Evolutionary conservation across 2,888 invertebrate species (phyloP).

Genomic region (Molanna angustata): DNA sequence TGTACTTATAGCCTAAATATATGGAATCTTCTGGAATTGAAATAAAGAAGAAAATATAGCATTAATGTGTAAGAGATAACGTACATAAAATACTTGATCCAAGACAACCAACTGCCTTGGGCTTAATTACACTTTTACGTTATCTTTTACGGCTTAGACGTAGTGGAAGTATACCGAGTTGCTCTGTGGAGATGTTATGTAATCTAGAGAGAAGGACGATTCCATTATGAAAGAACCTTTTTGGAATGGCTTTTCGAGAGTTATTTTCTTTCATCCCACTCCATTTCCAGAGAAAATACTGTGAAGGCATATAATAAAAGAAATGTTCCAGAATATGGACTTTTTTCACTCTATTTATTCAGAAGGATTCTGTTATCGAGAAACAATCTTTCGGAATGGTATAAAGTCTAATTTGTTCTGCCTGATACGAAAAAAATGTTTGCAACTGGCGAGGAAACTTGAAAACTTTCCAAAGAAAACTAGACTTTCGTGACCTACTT

Average conservation of each 20-base stretch:
- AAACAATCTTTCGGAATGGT: too few relatives aligned
- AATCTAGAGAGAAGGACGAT: conserved; percentile 11
- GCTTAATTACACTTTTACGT: conserved; percentile 2
- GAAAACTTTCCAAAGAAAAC: not conserved
- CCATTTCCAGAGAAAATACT: conserved; percentile 18
- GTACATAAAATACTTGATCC: too few relatives aligned
- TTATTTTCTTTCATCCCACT: conserved; percentile 11
- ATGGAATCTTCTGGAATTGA: too few relatives aligned
- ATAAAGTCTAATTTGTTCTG: too few relatives aligned
- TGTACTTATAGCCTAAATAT: too few relatives aligned
- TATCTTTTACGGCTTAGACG: conserved; percentile 10
- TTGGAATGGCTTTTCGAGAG: conserved; percentile 15
- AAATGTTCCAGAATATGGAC: conserved; percentile 14
- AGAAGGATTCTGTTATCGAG: too few relatives aligned
- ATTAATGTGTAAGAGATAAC: too few relatives aligned
- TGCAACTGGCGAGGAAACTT: not conserved
- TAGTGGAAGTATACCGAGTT: conserved; percentile 10
- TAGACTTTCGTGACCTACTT: not conserved
- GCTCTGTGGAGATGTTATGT: conserved; percentile 8
- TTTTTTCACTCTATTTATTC: conserved; percentile 24
- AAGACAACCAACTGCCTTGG: not conserved
- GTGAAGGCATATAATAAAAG: conserved; percentile 27
- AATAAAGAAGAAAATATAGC: too few relatives aligned
- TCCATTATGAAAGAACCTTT: conserved; percentile 16
- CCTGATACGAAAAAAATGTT: too few relatives aligned